phyloP scores from a whole-genome alignment of 2,113 vertebrate genomes.

The Coreoperca whiteheadi region DNA sequence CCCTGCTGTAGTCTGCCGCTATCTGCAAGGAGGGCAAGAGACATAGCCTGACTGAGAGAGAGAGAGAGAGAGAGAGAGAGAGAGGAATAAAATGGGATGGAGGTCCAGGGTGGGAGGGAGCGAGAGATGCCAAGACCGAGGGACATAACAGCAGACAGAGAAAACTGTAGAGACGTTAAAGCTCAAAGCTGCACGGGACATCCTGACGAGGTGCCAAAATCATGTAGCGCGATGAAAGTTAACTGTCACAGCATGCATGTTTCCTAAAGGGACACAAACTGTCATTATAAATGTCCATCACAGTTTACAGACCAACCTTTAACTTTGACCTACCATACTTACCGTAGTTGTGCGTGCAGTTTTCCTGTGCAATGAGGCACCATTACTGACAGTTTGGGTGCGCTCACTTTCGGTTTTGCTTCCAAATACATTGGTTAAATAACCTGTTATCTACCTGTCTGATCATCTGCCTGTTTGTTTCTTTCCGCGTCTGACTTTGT shows the following conservation, averaged over 20 bases:
- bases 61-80: conserved; percentile 39
- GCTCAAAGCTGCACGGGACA: background rate
- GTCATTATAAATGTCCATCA: background rate
- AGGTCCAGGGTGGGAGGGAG: conserved; percentile 24
- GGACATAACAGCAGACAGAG: conserved; percentile 34
- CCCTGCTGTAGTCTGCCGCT: conserved; percentile 61
- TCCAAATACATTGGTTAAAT: no score
- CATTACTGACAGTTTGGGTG: background rate
- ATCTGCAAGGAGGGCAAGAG: conserved; percentile 62
- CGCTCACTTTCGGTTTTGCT: no score
- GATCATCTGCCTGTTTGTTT: no score
- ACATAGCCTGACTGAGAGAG: background rate
- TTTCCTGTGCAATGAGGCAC: background rate
- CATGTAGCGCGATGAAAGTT: background rate
- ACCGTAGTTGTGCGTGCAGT: background rate
- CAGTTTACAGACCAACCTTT: background rate
- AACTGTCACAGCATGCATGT: conserved; percentile 10
- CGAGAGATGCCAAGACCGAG: conserved; percentile 56
- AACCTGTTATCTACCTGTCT: no score
- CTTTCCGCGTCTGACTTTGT: no score
- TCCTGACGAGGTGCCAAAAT: background rate
- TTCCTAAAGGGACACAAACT: background rate
- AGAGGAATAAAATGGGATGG: conserved; percentile 36
- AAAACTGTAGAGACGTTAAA: background rate
- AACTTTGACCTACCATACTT: background rate